Evolutionary conservation across 1,140 invertebrate genomes (phyloP), one percentile per base, ranked within the genome.

Genomic region (Pristionchus pacificus): DNA sequence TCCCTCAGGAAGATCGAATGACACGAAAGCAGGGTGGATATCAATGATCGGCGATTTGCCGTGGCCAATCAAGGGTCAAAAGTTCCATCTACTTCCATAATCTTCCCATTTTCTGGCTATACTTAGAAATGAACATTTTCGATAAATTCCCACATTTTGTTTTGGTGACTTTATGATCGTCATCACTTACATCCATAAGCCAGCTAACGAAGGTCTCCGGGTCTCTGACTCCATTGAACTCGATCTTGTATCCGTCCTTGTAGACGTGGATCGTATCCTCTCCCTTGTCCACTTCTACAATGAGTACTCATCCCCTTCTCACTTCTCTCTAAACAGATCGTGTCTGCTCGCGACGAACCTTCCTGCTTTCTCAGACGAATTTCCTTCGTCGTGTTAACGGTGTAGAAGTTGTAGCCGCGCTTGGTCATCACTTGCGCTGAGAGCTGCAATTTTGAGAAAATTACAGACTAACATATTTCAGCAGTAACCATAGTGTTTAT

Each of bases 341-440:
- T n/a, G n/a, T n/a, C n/a, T n/a, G n/a, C n/a, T n/a, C n/a, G 24
- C 10, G 30, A 70, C n/a, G 3, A 32, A 79, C 78, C 78, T 75
- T 83, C 81, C 70, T 83, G 81, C 49, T 69, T 77, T 33, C 81
- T 68, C 19, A 83, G 70, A 29, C 72, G 72, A 29, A 32, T 10
- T 60, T 83, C 81, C 65, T 83, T 83, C 31, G 81, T 83, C n/a
- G 81, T 83, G 78, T 83, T 83, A 15, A 81, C 80, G 13, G 79
- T 83, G 74, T 83, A 84, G 71, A 83, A 81, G 67, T 82, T 83
- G 74, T 83, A 84, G 14, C 79, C 81, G 60, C 83, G 61, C 65
- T 82, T 84, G 38, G 79, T 83, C 82, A 84, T 84, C 14, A 84
- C 77, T 77, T 83, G 81, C 57, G 81, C 81, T 27, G 81, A 84